phyloP scores from a whole-genome alignment of 2,797 vertebrate genomes.

The Sebastes trivittatus region DNA sequence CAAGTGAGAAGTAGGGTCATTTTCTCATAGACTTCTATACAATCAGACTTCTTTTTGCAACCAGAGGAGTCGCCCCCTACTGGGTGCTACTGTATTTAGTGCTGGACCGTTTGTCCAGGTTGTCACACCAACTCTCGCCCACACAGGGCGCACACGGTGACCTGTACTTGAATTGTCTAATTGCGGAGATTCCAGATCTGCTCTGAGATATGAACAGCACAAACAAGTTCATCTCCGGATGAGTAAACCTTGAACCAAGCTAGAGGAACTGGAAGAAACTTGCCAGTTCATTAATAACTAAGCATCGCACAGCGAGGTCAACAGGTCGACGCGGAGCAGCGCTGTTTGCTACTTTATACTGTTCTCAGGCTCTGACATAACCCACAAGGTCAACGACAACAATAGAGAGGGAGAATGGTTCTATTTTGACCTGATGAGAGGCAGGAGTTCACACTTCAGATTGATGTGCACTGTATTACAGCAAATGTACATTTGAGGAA shows the following conservation, averaged over 20 bases:
- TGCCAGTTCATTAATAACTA: slow-evolving; percentile 68
- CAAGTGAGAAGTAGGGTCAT: too few relatives aligned
- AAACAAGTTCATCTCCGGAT: slow-evolving; percentile 50
- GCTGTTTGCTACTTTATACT: slow-evolving; percentile 48
- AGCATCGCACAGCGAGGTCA: slow-evolving; percentile 44
- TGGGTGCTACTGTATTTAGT: neutral
- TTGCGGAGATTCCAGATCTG: slow-evolving; percentile 24
- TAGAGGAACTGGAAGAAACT: slow-evolving; percentile 56
- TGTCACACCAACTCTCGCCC: slow-evolving; percentile 18
- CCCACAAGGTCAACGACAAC: slow-evolving; percentile 71
- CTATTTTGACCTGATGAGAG: slow-evolving; percentile 67
- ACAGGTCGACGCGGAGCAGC: slow-evolving; percentile 40
- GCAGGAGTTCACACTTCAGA: slow-evolving; percentile 59
- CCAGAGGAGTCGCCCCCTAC: too few relatives aligned
- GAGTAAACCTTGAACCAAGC: slow-evolving; percentile 62
- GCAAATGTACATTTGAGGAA: slow-evolving; percentile 74
- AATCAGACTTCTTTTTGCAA: too few relatives aligned
- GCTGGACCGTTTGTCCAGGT: slow-evolving; percentile 9
- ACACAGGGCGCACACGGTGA: slow-evolving; percentile 3
- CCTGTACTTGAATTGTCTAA: slow-evolving; percentile 9
- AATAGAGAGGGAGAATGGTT: slow-evolving; percentile 64
- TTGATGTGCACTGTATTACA: slow-evolving; percentile 67
- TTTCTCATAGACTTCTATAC: too few relatives aligned
- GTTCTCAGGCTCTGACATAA: slow-evolving; percentile 70
- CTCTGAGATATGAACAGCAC: slow-evolving; percentile 20